Evolutionary conservation across 2,888 invertebrate genomes (phyloP).

Genomic region (Drosophila subsilvestris): DNA sequence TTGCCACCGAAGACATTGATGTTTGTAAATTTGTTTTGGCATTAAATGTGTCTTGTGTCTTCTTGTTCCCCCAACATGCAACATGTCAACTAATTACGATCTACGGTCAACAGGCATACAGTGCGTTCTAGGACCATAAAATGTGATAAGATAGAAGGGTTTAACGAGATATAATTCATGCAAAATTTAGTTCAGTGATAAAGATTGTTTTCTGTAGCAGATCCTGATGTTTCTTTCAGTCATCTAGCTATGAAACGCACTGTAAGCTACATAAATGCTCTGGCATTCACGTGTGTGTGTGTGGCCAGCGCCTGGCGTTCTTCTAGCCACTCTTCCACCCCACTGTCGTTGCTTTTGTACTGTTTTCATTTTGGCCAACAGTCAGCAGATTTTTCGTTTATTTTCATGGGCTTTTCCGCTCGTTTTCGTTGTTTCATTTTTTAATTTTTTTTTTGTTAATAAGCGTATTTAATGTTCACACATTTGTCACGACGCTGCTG

Average conservation of each 20-base stretch:
- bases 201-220: not conserved
- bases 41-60: constrained; percentile 58
- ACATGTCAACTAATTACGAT: constrained; percentile 44
- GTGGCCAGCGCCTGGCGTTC: constrained; percentile 32
- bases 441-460: constrained; percentile 39
- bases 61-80: constrained; percentile 46
- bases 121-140: constrained; percentile 12
- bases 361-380: constrained; percentile 25
- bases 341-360: not conserved
- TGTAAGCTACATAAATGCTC: not conserved
- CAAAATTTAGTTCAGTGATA: not conserved
- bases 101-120: constrained; percentile 10
- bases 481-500: constrained; percentile 71
- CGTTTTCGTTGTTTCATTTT: constrained; percentile 13
- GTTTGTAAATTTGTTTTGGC: constrained; percentile 58
- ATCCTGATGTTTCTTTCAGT: no score
- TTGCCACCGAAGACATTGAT: constrained; percentile 70
- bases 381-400: constrained; percentile 38
- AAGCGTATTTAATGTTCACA: constrained; percentile 71
- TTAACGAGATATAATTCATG: not conserved
- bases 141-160: not conserved
- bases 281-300: constrained; percentile 35
- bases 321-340: constrained; percentile 5
- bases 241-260: not conserved
- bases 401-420: constrained; percentile 27